Conservation (phyloP, 2,888 invertebrate genomes). For the Magallana nippona region DNA sequence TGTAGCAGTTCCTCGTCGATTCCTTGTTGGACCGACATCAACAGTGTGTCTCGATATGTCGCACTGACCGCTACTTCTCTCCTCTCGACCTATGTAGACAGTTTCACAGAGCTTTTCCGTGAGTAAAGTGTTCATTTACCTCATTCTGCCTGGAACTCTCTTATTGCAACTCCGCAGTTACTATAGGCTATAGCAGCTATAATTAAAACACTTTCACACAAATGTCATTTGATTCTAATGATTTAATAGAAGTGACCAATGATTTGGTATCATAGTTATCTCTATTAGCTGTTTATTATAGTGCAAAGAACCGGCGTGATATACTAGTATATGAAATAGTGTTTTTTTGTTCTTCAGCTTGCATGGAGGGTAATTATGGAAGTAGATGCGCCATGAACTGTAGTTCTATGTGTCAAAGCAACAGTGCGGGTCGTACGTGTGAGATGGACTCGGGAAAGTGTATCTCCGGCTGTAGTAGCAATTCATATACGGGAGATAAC, state of each 20-base stretch:
- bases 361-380: conserved; percentile 41
- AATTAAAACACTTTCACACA: too few species aligned
- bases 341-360: conserved; percentile 25
- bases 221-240: too few species aligned
- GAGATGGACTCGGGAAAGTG: conserved; percentile 39
- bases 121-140: not conserved
- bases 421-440: not conserved
- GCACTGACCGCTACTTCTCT: not conserved
- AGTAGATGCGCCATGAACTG: conserved; percentile 19
- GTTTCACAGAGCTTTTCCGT: not conserved
- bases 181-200: too few species aligned
- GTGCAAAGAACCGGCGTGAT: not conserved
- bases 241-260: too few species aligned
- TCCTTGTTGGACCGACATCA: conserved; percentile 28
- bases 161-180: too few species aligned
- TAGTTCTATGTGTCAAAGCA: conserved; percentile 25
- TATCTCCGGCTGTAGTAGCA: conserved; percentile 28
- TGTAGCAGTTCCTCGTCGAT: not conserved
- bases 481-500: conserved; percentile 28
- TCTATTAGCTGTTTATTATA: too few species aligned
- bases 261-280: too few species aligned
- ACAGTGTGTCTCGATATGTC: not conserved
- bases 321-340: not conserved
- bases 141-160: too few species aligned
- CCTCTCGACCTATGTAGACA: not conserved